phyloP scores from a whole-genome alignment of 2,113 vertebrate genomes.

The Gymnocephalus cernua region DNA sequence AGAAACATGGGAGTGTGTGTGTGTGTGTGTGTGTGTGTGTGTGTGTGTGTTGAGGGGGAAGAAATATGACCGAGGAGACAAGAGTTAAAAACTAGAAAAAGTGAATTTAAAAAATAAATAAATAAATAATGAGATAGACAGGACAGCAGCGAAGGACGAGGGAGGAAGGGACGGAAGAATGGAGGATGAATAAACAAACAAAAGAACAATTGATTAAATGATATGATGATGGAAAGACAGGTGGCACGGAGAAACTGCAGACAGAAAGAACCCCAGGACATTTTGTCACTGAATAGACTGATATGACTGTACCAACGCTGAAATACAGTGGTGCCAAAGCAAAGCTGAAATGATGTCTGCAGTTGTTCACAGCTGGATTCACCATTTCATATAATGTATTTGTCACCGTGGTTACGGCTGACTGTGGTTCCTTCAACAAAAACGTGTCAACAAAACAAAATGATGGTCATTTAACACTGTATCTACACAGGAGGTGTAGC shows the following conservation, averaged over 20 bases:
- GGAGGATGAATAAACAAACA: constrained; percentile 19
- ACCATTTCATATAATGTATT: neutral
- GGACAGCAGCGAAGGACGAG: neutral
- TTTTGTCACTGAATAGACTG: constrained; percentile 62
- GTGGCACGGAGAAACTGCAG: neutral
- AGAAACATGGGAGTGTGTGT: neutral
- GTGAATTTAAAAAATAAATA: constrained; percentile 22
- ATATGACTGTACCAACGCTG: constrained; percentile 57
- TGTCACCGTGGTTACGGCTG: neutral
- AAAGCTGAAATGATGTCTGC: constrained; percentile 39
- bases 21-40: neutral
- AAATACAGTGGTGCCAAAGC: constrained; percentile 50
- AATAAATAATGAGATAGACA: constrained; percentile 12
- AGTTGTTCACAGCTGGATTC: constrained; percentile 41
- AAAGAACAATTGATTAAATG: neutral
- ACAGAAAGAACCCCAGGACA: constrained; percentile 35
- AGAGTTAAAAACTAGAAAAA: constrained; percentile 57
- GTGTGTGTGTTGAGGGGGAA: neutral
- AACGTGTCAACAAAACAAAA: neutral
- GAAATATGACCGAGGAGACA: constrained; percentile 40
- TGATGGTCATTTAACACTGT: too few species aligned
- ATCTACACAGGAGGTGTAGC: neutral
- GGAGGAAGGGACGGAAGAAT: neutral
- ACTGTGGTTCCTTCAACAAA: too few species aligned
- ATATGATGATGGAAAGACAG: neutral